Evolutionary conservation across 2,113 vertebrate species (phyloP).

Genomic region (Gobiocypris rarus): DNA sequence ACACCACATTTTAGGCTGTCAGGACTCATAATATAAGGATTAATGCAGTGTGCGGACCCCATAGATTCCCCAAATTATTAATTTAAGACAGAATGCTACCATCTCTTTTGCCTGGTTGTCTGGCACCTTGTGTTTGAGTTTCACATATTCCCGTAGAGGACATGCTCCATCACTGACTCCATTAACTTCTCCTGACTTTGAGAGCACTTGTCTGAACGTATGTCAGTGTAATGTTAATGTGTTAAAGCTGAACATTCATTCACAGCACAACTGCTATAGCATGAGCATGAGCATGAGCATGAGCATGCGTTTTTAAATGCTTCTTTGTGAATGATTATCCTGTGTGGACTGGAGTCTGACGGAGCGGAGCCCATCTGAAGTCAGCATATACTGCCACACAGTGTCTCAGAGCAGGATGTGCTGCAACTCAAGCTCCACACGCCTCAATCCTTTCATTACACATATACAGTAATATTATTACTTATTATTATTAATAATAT

Average conservation of each 20-base stretch:
- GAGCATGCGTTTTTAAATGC: neutral
- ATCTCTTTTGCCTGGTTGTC: neutral
- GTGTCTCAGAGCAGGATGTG: constrained; percentile 68
- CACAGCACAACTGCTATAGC: neutral
- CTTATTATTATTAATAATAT: neutral
- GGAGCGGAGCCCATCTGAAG: neutral
- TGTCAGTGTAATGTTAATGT: neutral
- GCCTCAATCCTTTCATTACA: neutral
- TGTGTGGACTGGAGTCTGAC: neutral
- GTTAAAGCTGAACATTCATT: neutral
- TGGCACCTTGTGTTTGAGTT: neutral
- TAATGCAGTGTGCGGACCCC: constrained; percentile 2
- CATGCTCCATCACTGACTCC: neutral
- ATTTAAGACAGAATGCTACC: neutral
- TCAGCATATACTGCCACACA: constrained; percentile 78
- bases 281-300: too few relatives aligned
- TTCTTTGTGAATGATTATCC: neutral
- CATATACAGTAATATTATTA: neutral
- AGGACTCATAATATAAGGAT: constrained; percentile 31
- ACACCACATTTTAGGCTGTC: constrained; percentile 43
- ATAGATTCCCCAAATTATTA: neutral
- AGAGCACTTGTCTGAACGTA: neutral
- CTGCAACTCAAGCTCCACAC: neutral
- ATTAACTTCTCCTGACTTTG: neutral
- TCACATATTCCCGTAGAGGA: too few relatives aligned